phyloP scores from a whole-genome alignment of 2,888 invertebrate genomes.

The Microdon myrmicae region DNA sequence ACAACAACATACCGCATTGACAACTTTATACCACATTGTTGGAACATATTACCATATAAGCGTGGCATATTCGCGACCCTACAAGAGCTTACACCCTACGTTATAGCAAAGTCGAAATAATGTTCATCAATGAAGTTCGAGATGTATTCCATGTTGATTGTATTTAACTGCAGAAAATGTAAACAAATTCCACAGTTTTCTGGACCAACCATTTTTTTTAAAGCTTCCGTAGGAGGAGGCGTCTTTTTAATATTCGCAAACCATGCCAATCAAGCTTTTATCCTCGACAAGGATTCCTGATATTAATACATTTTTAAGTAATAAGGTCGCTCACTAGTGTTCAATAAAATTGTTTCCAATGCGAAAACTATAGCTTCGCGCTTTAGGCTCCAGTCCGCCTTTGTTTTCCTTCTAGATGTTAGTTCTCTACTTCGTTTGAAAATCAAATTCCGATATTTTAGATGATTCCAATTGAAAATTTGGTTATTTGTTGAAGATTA shows the following conservation, averaged over 20 bases:
- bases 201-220: conserved; percentile 60
- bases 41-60: conserved; percentile 70
- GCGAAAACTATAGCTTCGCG: conserved; percentile 60
- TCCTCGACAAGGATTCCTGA: conserved; percentile 57
- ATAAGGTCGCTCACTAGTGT: conserved; percentile 54
- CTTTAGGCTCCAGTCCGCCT: conserved; percentile 57
- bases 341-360: conserved; percentile 48
- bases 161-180: conserved; percentile 59
- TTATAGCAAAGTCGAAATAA: conserved; percentile 55
- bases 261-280: conserved; percentile 62
- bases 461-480: too few relatives aligned
- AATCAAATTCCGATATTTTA: too few relatives aligned
- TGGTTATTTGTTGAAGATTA: too few relatives aligned
- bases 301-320: conserved; percentile 59
- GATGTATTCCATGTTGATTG: conserved; percentile 59
- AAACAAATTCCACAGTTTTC: conserved; percentile 61
- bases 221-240: conserved; percentile 58
- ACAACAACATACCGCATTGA: too few relatives aligned
- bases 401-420: too few relatives aligned
- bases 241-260: conserved; percentile 62
- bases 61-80: conserved; percentile 69
- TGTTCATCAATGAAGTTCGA: conserved; percentile 58
- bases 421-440: too few relatives aligned
- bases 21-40: conserved; percentile 69
- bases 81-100: conserved; percentile 58